Base-by-base conservation (phyloP, 2,113 vertebrate species). In the Trichechus manatus region DNA sequence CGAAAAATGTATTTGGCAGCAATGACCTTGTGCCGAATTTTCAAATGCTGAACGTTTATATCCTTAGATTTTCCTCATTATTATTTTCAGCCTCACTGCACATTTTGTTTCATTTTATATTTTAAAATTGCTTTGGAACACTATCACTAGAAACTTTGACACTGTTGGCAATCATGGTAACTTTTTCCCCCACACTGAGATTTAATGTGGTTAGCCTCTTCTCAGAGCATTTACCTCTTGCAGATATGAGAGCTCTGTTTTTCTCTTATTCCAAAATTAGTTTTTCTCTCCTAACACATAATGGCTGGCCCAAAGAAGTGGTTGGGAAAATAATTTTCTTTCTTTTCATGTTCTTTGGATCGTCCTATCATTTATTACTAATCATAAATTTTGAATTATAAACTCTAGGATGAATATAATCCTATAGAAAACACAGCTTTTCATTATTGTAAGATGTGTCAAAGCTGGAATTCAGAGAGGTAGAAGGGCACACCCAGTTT, bases 31-130 rank as follows among this genome's bases (percentile, higher is more conserved):
- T 85, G 23, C 89, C 87, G 61, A 75, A 29, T 91, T 84, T 91
- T 89, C 72, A 83, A 84, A 89, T 44, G 75, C 88, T 95, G 17
- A 95, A 70, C 78, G 61, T 74, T 96, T 96, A 92, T 36, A 70
- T 59, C 36, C 93, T 56, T n/a, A 87, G 83, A 87, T 91, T 87
- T 80, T 92, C 72, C 79, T 86, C 68, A 53, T 94, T 85, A 88
- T 83, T 95, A 83, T 89, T 91, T 94, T 95, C 93, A 94, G 96
- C 87, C 31, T 94, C 80, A 68, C 59, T 25, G 50, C 31, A 80
- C 3, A 17, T 63, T 92, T 94, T 95, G 93, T 92, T 96, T 96
- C 85, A 90, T 59, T 93, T 93, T 93, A 77, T 61, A 91, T 91
- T 72, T 19, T 39, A 83, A 92, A 91, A 90, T 47, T 91, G n/a